phyloP scores from a whole-genome alignment of 2,888 invertebrate genomes.

The Lysandra coridon region DNA sequence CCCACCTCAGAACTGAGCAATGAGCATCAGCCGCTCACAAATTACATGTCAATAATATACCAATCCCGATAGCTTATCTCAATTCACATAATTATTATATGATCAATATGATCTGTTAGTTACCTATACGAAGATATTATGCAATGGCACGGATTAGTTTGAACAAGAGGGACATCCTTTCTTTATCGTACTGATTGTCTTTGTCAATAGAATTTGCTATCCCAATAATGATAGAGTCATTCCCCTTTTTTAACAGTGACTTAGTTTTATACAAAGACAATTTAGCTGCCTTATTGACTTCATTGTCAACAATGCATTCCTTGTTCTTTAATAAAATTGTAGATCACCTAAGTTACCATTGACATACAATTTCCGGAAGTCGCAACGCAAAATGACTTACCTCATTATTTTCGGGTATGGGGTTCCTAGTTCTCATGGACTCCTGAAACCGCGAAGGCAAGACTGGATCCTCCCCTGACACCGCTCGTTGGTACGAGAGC shows the following conservation, averaged over 20 bases:
- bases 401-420: constrained; percentile 56
- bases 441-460: constrained; percentile 51
- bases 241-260: too few relatives aligned
- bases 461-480: constrained; percentile 69
- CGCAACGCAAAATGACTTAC: constrained; percentile 46
- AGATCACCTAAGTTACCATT: neutral
- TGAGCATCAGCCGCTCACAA: neutral
- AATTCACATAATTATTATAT: neutral
- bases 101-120: neutral
- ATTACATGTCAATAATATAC: neutral
- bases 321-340: too few relatives aligned
- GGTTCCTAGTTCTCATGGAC: constrained; percentile 50
- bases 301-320: too few relatives aligned
- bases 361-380: neutral
- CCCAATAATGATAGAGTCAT: too few relatives aligned
- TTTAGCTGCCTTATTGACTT: too few relatives aligned
- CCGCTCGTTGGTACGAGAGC: constrained; percentile 70
- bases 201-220: too few relatives aligned
- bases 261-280: too few relatives aligned
- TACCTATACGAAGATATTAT: neutral
- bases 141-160: neutral
- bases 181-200: too few relatives aligned
- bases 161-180: too few relatives aligned
- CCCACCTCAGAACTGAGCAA: neutral
- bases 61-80: neutral